Percentiles rank a stretch among this genome's conserved stretches.
These are phyloP conservation scores for Ceratina japonica DNA, from an alignment of 1,140 invertebrate genomes.

Conservation along the genomic window DNA sequence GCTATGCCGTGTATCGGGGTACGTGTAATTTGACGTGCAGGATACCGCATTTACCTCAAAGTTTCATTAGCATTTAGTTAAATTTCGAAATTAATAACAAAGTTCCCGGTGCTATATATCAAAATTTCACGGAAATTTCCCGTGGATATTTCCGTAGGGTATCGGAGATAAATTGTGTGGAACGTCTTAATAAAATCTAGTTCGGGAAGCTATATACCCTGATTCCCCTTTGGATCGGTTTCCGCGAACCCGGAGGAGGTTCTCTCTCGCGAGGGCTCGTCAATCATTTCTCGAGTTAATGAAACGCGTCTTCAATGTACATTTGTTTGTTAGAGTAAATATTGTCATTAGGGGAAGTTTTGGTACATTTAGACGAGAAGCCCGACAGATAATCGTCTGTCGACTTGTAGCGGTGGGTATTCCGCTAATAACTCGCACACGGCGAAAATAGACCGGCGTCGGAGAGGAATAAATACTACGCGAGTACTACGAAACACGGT, in stretches of 20 bases:
- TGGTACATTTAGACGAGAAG: constrained; percentile 73
- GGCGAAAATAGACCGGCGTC: constrained; percentile 68
- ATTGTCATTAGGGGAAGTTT: constrained; percentile 70
- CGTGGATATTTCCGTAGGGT: neutral
- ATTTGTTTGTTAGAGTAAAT: constrained; percentile 53
- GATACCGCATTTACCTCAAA: constrained; percentile 3
- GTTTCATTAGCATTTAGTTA: constrained; percentile 12
- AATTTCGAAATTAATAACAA: neutral
- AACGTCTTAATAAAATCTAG: neutral
- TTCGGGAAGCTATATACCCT: too few relatives aligned
- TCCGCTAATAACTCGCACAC: constrained; percentile 72
- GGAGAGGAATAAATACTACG: constrained; percentile 47
- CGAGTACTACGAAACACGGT: neutral
- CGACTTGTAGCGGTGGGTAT: constrained; percentile 52
- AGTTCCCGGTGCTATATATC: neutral
- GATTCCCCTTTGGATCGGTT: too few relatives aligned
- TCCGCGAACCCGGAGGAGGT: neutral
- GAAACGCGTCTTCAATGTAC: neutral
- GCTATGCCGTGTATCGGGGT: too few relatives aligned
- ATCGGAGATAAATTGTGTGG: neutral
- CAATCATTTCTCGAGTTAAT: neutral
- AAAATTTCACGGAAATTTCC: neutral
- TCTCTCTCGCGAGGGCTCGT: neutral
- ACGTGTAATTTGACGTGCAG: neutral
- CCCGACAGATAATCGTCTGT: constrained; percentile 59